Evolutionary conservation across 2,113 vertebrate genomes (phyloP).

Genomic region (Taurulus bubalis): DNA sequence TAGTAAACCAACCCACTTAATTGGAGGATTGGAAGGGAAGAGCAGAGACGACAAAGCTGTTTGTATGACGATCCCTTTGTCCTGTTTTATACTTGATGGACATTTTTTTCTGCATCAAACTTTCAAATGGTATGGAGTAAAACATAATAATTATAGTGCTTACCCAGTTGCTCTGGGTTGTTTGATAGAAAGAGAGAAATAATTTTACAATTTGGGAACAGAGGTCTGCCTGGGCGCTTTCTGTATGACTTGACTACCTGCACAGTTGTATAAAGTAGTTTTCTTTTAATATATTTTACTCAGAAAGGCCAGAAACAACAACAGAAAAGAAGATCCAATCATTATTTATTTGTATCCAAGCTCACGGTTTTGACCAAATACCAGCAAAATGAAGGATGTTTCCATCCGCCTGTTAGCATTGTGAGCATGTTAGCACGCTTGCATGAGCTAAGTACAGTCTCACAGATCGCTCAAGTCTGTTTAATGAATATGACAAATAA

Average conservation of each 20-base stretch:
- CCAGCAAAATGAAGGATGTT: neutral
- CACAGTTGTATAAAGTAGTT: no score
- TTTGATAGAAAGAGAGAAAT: neutral
- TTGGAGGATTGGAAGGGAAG: constrained; percentile 32
- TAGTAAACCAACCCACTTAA: constrained; percentile 53
- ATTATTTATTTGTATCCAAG: neutral
- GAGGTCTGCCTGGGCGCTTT: neutral
- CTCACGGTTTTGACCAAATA: neutral
- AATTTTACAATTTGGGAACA: neutral
- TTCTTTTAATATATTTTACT: neutral
- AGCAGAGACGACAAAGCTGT: constrained; percentile 5
- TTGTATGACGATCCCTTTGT: neutral
- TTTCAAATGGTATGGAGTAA: neutral
- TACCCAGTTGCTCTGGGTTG: neutral
- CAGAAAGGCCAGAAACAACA: no score
- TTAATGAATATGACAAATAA: neutral
- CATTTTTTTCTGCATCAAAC: neutral
- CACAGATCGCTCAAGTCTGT: neutral
- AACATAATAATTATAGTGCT: no score
- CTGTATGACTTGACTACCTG: neutral
- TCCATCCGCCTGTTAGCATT: neutral
- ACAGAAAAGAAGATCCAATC: neutral
- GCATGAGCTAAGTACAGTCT: neutral
- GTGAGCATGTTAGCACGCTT: neutral
- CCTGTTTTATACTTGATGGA: neutral